phyloP scores from a whole-genome alignment of 64 coral and sea anemone genomes.

The Dendronephthya gigantea region DNA sequence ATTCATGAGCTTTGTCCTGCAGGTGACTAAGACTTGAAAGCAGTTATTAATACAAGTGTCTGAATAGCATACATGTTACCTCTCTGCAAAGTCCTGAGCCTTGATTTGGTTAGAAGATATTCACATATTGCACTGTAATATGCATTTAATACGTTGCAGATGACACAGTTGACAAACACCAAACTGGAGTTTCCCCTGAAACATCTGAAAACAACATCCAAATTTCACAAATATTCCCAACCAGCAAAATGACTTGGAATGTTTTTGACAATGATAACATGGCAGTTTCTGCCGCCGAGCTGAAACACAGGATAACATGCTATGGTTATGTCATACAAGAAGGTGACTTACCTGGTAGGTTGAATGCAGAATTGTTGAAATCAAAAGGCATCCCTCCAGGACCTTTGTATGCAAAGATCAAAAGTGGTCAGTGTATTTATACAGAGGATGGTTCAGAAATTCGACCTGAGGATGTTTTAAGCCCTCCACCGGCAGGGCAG shows the following conservation, averaged over 20 bases:
- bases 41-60: not conserved
- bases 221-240: not conserved
- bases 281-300: slow-evolving; percentile 50
- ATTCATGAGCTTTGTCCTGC: slow-evolving; percentile 55
- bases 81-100: too few species aligned
- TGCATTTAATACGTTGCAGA: not conserved
- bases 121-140: too few species aligned
- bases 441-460: slow-evolving; percentile 55
- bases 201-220: not conserved
- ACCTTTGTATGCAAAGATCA: slow-evolving; percentile 85
- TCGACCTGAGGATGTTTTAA: slow-evolving; percentile 57
- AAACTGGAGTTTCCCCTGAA: not conserved
- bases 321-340: slow-evolving; percentile 85
- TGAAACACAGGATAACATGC: slow-evolving; percentile 64
- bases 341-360: slow-evolving; percentile 60
- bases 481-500: slow-evolving; percentile 45
- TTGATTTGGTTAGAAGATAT: too few species aligned
- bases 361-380: slow-evolving; percentile 69
- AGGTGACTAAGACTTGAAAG: slow-evolving; percentile 18
- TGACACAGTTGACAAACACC: not conserved
- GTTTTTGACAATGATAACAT: slow-evolving; percentile 55
- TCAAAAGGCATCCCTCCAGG: slow-evolving; percentile 74
- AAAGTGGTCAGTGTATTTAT: slow-evolving; percentile 56
- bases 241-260: slow-evolving; percentile 36
- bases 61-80: not conserved